phyloP scores from a whole-genome alignment of 2,113 vertebrate species.

The Epinephelus fuscoguttatus region DNA sequence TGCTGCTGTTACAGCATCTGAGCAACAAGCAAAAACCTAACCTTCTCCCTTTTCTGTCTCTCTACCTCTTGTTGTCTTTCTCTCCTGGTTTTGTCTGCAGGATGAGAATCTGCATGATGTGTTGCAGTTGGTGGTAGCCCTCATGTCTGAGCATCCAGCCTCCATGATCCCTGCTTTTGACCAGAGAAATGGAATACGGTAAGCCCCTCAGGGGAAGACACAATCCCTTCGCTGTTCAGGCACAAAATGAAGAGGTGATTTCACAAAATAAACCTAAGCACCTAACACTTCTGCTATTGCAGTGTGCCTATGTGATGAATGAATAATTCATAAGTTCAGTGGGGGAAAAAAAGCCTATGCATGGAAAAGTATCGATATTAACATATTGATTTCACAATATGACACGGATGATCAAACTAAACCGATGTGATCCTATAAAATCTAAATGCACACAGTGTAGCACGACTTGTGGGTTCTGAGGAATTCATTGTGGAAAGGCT shows the following conservation, averaged over 20 bases:
- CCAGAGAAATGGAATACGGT: conserved; percentile 98
- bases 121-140: conserved; percentile 95
- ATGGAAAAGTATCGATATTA: conserved; percentile 58
- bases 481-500: conserved; percentile 36
- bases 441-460: conserved; percentile 54
- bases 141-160: conserved; percentile 97
- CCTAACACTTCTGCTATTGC: conserved; percentile 14
- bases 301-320: conserved; percentile 38
- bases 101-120: conserved; percentile 99
- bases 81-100: conserved; percentile 77
- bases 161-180: conserved; percentile 99
- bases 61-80: background rate
- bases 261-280: conserved; percentile 48
- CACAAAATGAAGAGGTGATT: conserved; percentile 56
- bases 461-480: conserved; percentile 38
- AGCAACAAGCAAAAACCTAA: conserved; percentile 4
- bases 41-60: background rate
- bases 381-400: conserved; percentile 69
- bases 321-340: conserved; percentile 65
- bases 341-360: conserved; percentile 20
- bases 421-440: conserved; percentile 62
- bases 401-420: conserved; percentile 53
- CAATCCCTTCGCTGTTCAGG: conserved; percentile 25
- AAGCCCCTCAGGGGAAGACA: conserved; percentile 63
- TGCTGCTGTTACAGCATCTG: conserved; percentile 14